A percentile compares a stretch with the other conserved stretches of the same genome.
Conservation (phyloP, 2,797 vertebrate species). For the Cichlasoma orientale region DNA sequence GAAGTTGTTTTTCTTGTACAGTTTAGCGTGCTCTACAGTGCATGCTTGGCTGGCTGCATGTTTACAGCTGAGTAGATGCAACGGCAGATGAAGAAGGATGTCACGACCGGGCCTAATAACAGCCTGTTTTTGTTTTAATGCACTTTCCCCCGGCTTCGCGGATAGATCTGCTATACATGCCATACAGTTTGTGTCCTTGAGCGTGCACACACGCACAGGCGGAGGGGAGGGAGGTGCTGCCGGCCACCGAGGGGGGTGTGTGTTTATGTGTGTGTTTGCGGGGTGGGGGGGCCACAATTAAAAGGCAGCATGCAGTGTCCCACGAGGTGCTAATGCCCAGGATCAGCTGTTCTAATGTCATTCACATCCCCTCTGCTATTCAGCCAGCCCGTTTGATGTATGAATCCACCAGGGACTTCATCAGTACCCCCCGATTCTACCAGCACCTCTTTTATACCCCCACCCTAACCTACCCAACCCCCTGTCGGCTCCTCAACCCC, state of each 20-base stretch:
- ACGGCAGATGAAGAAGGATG: conserved; percentile 32
- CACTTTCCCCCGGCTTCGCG: neutral
- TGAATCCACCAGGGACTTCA: conserved; percentile 69
- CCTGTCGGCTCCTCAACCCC: conserved; percentile 61
- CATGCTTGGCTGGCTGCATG: conserved; percentile 30
- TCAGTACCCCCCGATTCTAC: conserved; percentile 65
- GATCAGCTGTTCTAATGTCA: conserved; percentile 88
- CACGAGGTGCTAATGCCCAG: conserved; percentile 71
- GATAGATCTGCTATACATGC: conserved; percentile 29
- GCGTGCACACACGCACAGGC: neutral
- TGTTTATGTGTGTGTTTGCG: conserved; percentile 39
- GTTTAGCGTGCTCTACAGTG: conserved; percentile 27
- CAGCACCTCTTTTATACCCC: conserved; percentile 60
- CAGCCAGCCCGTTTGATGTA: conserved; percentile 76
- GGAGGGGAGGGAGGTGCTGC: conserved; percentile 8
- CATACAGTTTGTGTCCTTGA: conserved; percentile 56
- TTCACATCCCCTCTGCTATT: conserved; percentile 83
- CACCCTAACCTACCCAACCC: conserved; percentile 68
- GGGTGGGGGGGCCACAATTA: conserved; percentile 69
- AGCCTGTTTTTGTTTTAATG: conserved; percentile 23
- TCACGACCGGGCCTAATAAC: conserved; percentile 17
- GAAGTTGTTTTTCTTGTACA: conserved; percentile 36
- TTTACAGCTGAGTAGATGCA: conserved; percentile 43
- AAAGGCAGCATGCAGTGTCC: conserved; percentile 69
- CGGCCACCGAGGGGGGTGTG: conserved; percentile 19